Evolutionary conservation across 2,888 invertebrate species (phyloP).

Genomic region (Alitta virens): DNA sequence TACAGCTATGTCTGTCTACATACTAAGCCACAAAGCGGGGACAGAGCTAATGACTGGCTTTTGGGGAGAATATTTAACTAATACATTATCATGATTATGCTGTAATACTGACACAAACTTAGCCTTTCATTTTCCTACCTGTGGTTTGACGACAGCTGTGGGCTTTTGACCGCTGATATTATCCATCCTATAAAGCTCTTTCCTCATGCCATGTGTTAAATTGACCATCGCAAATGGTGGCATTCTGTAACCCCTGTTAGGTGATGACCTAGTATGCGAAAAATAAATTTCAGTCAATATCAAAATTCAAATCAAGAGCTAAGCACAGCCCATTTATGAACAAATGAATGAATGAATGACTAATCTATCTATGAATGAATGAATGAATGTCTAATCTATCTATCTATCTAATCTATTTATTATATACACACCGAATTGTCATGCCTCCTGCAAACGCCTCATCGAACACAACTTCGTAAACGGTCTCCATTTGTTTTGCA

Average conservation of each 20-base stretch:
- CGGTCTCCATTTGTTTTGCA: conserved; percentile 60
- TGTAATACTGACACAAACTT: neutral
- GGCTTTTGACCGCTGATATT: conserved; percentile 9
- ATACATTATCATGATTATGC: neutral
- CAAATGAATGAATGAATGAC: too few species aligned
- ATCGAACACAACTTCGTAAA: conserved; percentile 82
- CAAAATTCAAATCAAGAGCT: too few species aligned
- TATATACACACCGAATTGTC: conserved; percentile 59
- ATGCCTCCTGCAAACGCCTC: conserved; percentile 70
- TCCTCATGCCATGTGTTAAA: conserved; percentile 63
- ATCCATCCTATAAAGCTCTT: conserved; percentile 8
- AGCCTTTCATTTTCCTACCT: neutral
- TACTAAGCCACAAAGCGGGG: too few species aligned
- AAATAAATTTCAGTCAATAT: too few species aligned
- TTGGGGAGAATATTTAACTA: too few species aligned
- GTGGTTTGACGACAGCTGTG: conserved; percentile 19
- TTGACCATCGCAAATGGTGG: conserved; percentile 64
- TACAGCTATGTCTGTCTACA: too few species aligned
- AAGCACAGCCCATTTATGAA: too few species aligned
- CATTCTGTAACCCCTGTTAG: conserved; percentile 61
- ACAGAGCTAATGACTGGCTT: too few species aligned
- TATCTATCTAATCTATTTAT: too few species aligned
- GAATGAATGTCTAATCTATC: neutral
- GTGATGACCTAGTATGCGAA: conserved; percentile 48
- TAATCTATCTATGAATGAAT: too few species aligned